Evolutionary conservation across 2,888 invertebrate genomes (phyloP), one percentile per base, ranked within the genome.

Genomic region (Thera britannica): DNA sequence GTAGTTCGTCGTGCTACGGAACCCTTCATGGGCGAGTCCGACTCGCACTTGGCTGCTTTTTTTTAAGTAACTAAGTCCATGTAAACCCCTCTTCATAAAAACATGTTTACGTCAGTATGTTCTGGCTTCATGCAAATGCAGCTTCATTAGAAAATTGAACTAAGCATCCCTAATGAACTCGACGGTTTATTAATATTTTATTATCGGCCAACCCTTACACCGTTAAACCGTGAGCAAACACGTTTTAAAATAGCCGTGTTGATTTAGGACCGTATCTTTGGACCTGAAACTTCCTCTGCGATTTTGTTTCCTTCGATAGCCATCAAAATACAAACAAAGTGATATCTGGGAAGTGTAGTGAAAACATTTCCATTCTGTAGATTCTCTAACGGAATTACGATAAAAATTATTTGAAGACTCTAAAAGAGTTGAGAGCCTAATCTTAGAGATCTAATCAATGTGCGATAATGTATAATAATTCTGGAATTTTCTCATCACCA

Each of bases 251-350:
- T 56, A 65, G 68, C 64, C 67, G 70, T 73, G 75, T 75, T 73
- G 65, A 67, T 70, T 73, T 75, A 75, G 73, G 73, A 72, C 62
- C 48, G 65, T 69, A 71, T 73, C 70, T 70, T 68, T 57, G 64
- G 62, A 65, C 58, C 72, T 71, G 62, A 70, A 72, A 62, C 61
- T 72, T 71, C 70, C 68, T 54, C 51, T 62, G 52, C 62, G 34
- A 70, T 65, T 66, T 60, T 65, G 48, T 71, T 63, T 66, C 68
- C 66, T 63, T 68, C 58, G 64, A 67, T 61, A 72, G 68, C 70
- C 55, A 58, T 62, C 48, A 38, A 75, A 75, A 72, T 68, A 70
- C 70, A 58, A 56, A 34, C 46, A 36, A 38, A 60, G 64, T 67
- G 64, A 70, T 73, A 68, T 23, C 23, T 23, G 23, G 23, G 23